phyloP scores from a whole-genome alignment of 2,797 vertebrate genomes.

The Selene dorsalis region DNA sequence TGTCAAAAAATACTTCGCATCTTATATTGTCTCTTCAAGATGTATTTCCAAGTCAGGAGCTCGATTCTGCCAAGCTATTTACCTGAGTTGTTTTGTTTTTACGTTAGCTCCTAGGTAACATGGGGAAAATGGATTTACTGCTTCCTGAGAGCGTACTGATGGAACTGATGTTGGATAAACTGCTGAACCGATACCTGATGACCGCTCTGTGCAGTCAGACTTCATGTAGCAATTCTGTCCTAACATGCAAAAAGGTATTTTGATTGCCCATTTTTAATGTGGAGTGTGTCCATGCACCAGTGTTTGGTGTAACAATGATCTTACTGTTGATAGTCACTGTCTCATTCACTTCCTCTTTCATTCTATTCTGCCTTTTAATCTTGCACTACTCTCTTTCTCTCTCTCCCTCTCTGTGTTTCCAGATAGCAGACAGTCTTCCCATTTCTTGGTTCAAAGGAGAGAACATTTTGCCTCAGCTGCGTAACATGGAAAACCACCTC shows the following conservation, averaged over 20 bases:
- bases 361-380: too few relatives aligned
- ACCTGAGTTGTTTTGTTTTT: conserved; percentile 27
- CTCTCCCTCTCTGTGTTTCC: conserved; percentile 10
- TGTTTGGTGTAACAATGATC: not conserved
- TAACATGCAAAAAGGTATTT: conserved; percentile 87
- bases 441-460: conserved; percentile 87
- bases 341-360: not conserved
- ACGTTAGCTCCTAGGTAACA: conserved; percentile 88
- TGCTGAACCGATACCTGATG: conserved; percentile 92
- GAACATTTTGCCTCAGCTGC: conserved; percentile 83
- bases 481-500: conserved; percentile 88
- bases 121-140: conserved; percentile 90
- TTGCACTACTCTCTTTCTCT: not conserved
- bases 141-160: conserved; percentile 84
- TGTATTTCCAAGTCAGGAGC: not conserved
- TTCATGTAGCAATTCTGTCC: conserved; percentile 61
- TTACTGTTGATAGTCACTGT: not conserved
- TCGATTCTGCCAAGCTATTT: conserved; percentile 6
- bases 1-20: not conserved
- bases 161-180: conserved; percentile 89
- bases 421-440: conserved; percentile 89
- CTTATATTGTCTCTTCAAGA: not conserved
- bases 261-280: not conserved
- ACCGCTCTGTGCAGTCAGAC: conserved; percentile 85
- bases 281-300: not conserved